Base-by-base conservation (phyloP, 2,797 vertebrate species). In the Gouania willdenowi region DNA sequence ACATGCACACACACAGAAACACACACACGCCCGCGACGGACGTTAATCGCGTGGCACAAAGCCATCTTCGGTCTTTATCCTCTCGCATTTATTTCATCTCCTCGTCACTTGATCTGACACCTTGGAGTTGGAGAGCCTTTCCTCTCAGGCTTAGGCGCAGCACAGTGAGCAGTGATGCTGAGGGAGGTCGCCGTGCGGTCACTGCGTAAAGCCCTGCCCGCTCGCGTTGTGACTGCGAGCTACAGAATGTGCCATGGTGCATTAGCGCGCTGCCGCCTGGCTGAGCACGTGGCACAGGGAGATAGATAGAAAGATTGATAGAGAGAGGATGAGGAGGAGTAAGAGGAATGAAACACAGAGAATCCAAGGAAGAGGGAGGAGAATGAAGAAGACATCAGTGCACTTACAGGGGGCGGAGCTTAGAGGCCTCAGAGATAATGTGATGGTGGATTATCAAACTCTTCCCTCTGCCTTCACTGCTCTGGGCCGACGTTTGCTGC, bases 191-290 rank as follows among this genome's bases (percentile, higher is more conserved):
- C 16, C 5, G 55, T 65, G 55, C 79, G 86, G 89, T 88, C 87
- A 88, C 60, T 76, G 84, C 68, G 60, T 77, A 79, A 70, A 73
- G 75, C 64, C 66, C 19, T 73, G 75, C 64, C 66, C 19, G 77
- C 68, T 74, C 46, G 67, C 75, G 59, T 73, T 85, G 81, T 78
- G 83, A 86, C 83, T 87, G 60, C 21, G 51, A 86, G 77, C 84
- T 84, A 79, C 76, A 81, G 75, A 87, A 84, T 75, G 75, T 87
- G 86, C 75, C 82, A 84, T 56, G 74, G 71, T 86, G 79, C 81
- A 89, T 90, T 89, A 90, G 74, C 54, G 7, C 71, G 53, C 60
- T 67, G 71, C 69, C 51, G 73, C 78, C 60, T 79, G 76, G 82
- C 55, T 82, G 78, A 83, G 68, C 72, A 77, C 57, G 51, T 61